Conservation (phyloP, 1,140 invertebrate species). For the Adoxophyes honmai region DNA sequence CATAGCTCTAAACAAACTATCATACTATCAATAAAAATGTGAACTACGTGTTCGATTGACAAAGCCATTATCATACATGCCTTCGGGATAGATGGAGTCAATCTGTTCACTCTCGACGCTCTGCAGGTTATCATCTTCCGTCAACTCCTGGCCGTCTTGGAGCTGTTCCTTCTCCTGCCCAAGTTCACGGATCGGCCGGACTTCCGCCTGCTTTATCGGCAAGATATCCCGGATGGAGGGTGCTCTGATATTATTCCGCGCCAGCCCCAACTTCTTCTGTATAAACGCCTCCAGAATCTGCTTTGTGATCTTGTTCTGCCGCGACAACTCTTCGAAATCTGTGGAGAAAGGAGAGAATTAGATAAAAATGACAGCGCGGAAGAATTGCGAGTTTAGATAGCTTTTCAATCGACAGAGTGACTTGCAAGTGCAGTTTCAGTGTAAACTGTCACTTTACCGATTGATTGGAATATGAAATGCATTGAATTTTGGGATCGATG, state of each 20-base stretch:
- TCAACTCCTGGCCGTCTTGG: conserved; percentile 37
- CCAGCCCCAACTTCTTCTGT: conserved; percentile 78
- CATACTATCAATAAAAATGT: too few species aligned
- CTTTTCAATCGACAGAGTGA: conserved; percentile 21
- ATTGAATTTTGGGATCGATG: not conserved
- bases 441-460: conserved; percentile 19
- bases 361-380: conserved; percentile 73
- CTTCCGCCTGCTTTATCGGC: conserved; percentile 56
- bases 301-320: conserved; percentile 84
- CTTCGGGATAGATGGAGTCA: conserved; percentile 66
- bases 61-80: conserved; percentile 30
- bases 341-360: conserved; percentile 65
- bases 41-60: too few species aligned
- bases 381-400: conserved; percentile 10
- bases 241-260: conserved; percentile 67
- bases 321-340: conserved; percentile 79
- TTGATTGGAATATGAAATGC: not conserved
- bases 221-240: conserved; percentile 80
- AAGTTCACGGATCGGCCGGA: conserved; percentile 17
- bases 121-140: conserved; percentile 76
- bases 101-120: conserved; percentile 82
- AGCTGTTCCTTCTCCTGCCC: conserved; percentile 19
- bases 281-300: conserved; percentile 84
- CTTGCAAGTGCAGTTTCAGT: conserved; percentile 32
- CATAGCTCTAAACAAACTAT: too few species aligned